Conservation (phyloP, 2,113 vertebrate genomes). For the Aphyosemion australe region DNA sequence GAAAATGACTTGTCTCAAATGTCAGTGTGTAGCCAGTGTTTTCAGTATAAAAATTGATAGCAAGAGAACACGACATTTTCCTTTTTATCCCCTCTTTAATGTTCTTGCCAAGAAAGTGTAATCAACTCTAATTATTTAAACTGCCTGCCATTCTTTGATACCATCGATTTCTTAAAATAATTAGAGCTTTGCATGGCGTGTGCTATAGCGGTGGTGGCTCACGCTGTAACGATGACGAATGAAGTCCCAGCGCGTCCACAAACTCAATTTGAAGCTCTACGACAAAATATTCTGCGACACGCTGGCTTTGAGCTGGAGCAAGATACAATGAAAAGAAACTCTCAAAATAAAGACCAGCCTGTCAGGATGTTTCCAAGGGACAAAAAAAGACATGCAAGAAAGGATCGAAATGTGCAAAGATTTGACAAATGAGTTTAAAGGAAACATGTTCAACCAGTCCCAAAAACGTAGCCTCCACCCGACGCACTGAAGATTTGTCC, state of each 20-base stretch:
- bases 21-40: conserved; percentile 64
- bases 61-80: conserved; percentile 52
- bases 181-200: conserved; percentile 49
- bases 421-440: background rate
- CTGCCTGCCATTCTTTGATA: conserved; percentile 63
- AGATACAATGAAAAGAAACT: background rate
- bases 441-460: background rate
- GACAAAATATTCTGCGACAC: conserved; percentile 10
- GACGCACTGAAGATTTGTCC: conserved; percentile 52
- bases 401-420: conserved; percentile 1
- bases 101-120: conserved; percentile 59
- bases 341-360: background rate
- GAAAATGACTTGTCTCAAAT: conserved; percentile 75
- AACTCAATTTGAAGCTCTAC: conserved; percentile 21
- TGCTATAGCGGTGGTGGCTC: conserved; percentile 34
- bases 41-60: conserved; percentile 67
- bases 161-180: conserved; percentile 59
- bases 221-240: conserved; percentile 31
- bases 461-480: conserved; percentile 34
- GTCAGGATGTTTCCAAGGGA: background rate
- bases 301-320: background rate
- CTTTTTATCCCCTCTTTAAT: conserved; percentile 52
- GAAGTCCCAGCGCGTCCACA: conserved; percentile 17
- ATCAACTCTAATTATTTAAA: conserved; percentile 71
- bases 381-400: background rate